A percentile compares a stretch with the other conserved stretches of the same genome.
phyloP scores from a whole-genome alignment of 1,140 invertebrate genomes.

The Tetraneura akinire region DNA sequence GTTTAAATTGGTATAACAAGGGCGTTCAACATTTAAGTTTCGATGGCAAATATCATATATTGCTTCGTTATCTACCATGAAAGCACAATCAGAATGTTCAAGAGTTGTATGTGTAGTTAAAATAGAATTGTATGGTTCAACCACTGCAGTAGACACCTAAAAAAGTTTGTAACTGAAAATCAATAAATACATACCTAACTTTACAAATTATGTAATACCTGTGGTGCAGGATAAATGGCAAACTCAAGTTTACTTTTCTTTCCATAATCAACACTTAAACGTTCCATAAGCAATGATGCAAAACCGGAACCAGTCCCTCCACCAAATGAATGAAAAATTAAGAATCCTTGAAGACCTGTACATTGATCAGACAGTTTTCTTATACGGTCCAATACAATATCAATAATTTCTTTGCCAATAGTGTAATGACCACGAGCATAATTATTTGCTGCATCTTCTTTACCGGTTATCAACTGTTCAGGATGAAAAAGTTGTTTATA shows the following conservation, averaged over 20 bases:
- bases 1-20: no score
- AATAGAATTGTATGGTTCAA: conserved; percentile 64
- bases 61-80: no score
- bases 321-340: conserved; percentile 66
- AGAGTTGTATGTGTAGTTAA: conserved; percentile 58
- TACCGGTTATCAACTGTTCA: conserved; percentile 66
- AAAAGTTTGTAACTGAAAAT: no score
- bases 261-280: conserved; percentile 69
- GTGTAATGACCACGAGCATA: conserved; percentile 72
- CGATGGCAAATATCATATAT: no score
- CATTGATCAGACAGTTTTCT: conserved; percentile 78
- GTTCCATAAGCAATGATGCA: conserved; percentile 69
- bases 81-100: conserved; percentile 60
- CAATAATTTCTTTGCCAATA: conserved; percentile 76
- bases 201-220: no score
- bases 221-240: conserved; percentile 71
- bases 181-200: no score
- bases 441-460: conserved; percentile 71
- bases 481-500: conserved; percentile 67
- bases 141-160: conserved; percentile 54
- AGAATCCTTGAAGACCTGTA: conserved; percentile 76
- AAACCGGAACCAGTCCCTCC: conserved; percentile 66
- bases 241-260: conserved; percentile 59
- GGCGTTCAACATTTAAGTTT: no score
- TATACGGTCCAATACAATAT: conserved; percentile 70